phyloP scores from a whole-genome alignment of 2,888 invertebrate species.

The Nyleta sp. region DNA sequence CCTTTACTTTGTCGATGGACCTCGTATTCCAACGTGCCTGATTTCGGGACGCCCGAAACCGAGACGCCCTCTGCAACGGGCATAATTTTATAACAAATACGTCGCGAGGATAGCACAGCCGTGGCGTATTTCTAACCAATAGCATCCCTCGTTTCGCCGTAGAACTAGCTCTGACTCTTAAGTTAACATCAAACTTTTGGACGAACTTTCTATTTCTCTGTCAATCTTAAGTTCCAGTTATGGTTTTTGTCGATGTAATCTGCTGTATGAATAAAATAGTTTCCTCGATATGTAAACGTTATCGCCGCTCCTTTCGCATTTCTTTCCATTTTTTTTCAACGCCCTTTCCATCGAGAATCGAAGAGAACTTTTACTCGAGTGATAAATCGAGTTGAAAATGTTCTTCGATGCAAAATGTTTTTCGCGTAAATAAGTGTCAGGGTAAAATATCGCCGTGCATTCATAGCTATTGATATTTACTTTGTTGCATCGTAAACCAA shows the following conservation, averaged over 20 bases:
- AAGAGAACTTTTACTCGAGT: not conserved
- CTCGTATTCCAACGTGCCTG: slow-evolving; percentile 27
- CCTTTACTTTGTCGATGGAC: slow-evolving; percentile 23
- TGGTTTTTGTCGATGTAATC: slow-evolving; percentile 53
- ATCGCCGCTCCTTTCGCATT: not conserved
- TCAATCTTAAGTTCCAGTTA: slow-evolving; percentile 43
- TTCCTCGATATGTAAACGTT: slow-evolving; percentile 38
- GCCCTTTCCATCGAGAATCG: not conserved
- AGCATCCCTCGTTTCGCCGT: not conserved
- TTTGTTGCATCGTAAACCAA: too few species aligned
- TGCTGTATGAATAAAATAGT: slow-evolving; percentile 56
- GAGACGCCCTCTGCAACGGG: slow-evolving; percentile 5
- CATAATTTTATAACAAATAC: slow-evolving; percentile 42
- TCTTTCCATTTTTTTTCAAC: slow-evolving; percentile 5
- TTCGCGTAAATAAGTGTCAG: too few species aligned
- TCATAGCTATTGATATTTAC: too few species aligned
- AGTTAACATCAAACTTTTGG: slow-evolving; percentile 37
- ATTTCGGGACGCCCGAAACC: not conserved
- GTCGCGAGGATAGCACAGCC: slow-evolving; percentile 19
- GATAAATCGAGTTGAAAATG: too few species aligned
- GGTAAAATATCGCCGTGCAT: too few species aligned
- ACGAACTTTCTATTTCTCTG: slow-evolving; percentile 29
- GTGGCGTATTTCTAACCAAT: slow-evolving; percentile 21
- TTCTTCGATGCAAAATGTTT: too few species aligned
- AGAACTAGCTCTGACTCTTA: too few species aligned